Evolutionary conservation across 2,797 vertebrate species (phyloP).

Genomic region (Picus viridis): DNA sequence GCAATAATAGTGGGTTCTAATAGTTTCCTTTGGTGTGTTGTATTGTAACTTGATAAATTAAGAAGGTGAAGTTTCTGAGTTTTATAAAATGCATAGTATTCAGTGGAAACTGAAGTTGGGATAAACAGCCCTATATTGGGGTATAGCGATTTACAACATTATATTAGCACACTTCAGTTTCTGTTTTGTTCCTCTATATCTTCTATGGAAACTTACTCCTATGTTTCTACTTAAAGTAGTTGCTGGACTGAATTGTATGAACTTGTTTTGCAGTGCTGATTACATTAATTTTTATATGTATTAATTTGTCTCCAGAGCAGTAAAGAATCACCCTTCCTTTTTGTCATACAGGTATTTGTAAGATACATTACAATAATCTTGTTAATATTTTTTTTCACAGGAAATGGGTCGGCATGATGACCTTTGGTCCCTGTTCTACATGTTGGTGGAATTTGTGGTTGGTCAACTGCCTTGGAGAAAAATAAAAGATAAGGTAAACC

Average conservation of each 20-base stretch:
- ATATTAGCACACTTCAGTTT: not conserved
- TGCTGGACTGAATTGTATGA: not conserved
- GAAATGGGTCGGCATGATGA: slow-evolving; percentile 99
- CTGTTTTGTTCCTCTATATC: not conserved
- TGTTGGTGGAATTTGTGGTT: slow-evolving; percentile 97
- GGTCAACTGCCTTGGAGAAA: slow-evolving; percentile 98
- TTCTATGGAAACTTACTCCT: not conserved
- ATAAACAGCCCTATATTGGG: not conserved
- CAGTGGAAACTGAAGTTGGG: not conserved
- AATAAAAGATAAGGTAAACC: slow-evolving; percentile 97
- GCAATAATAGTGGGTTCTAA: not conserved
- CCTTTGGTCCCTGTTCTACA: slow-evolving; percentile 99
- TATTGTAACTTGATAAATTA: not conserved
- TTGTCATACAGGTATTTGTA: not conserved
- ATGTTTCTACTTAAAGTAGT: not conserved
- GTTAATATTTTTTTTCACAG: slow-evolving; percentile 75
- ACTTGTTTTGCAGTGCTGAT: not conserved
- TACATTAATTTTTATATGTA: slow-evolving; percentile 8
- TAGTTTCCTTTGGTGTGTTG: not conserved
- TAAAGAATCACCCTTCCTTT: not conserved
- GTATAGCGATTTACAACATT: not conserved
- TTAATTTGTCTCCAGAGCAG: not conserved
- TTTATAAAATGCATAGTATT: not conserved
- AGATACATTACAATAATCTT: slow-evolving; percentile 20
- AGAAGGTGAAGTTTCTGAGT: not conserved